Evolutionary conservation across 2,113 vertebrate species (phyloP), one percentile per base, ranked within the genome.

Genomic region (Polypterus bichir): DNA sequence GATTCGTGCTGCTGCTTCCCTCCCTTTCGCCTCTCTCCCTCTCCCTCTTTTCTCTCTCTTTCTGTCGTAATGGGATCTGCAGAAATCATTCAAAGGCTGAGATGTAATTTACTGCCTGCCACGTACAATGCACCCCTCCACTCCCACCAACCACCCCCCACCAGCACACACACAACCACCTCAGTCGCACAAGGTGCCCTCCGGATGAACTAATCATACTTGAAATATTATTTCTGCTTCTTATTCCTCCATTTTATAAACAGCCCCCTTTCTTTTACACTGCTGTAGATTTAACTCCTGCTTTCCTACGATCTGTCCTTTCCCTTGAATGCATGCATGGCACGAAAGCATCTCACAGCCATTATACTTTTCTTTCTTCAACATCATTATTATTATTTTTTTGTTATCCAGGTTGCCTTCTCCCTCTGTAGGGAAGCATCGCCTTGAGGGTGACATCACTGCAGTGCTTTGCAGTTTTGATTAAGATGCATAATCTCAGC

Each of bases 221-320:
- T 84, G 88, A 94, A 92, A 87, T 86, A 91, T 87, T 89, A 87
- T 87, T 89, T 91, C 84, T 87, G 76, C 79, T 81, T 77, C 83
- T 88, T 88, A 86, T 90, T 87, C 72, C 72, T 75, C 71, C 82
- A 83, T 87, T 87, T 84, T 84, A 85, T 87, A 79, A 84, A 82
- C 78, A 82, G 83, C 80, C 77, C 79, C 70, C 77, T 27, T 27
- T 27, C 82, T 75, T 88, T 86, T 85, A 85, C 82, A 81, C 78
- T 76, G 81, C 81, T 76, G 76, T 81, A 78, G 73, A 76, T 85
- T 86, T 88, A 88, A 88, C 83, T 81, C 80, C 71, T 80, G 75
- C 79, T 60, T 82, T 65, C 70, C 76, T 76, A 69, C 69, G 65
- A 71, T 73, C 74, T 67, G 70, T 62, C 65, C 72, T 49, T 44